A percentile compares a stretch with the other conserved stretches of the same genome.
Conservation (phyloP, 2,113 vertebrate genomes). For the Emydocephalus ijimae region DNA sequence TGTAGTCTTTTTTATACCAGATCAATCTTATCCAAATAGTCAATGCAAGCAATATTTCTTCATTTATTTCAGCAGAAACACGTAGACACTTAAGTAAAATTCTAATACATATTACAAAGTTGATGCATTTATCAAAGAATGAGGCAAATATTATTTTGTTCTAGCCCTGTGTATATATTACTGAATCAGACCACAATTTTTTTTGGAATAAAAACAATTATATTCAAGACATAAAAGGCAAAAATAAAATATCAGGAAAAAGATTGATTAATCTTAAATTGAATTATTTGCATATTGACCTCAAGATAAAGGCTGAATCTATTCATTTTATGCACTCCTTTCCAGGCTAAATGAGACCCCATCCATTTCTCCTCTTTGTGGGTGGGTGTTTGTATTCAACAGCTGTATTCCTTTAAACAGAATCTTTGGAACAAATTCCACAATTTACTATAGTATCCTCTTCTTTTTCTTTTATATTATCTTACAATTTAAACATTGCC, state of each 20-base stretch:
- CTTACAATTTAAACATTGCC: neutral
- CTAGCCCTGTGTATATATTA: neutral
- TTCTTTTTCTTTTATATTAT: constrained; percentile 8
- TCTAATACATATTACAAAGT: neutral
- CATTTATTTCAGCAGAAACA: neutral
- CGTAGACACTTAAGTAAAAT: neutral
- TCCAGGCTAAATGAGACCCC: neutral
- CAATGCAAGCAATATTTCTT: neutral
- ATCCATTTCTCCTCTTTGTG: too few relatives aligned
- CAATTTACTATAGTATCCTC: constrained; percentile 12
- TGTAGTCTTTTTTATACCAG: neutral
- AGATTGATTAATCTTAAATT: neutral
- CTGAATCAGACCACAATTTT: neutral
- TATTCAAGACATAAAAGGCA: neutral
- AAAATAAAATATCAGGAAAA: neutral
- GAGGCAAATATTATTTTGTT: neutral
- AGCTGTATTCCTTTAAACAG: constrained; percentile 2
- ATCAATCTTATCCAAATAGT: neutral
- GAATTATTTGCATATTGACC: neutral
- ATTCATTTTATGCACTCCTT: neutral
- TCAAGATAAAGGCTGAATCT: neutral
- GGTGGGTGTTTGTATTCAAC: neutral
- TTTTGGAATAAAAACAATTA: neutral
- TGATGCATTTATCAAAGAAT: neutral
- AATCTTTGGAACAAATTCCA: constrained; percentile 23